Evolutionary conservation across 2,888 invertebrate genomes (phyloP), one percentile per base, ranked within the genome.

Genomic region (Hyposoter didymator): DNA sequence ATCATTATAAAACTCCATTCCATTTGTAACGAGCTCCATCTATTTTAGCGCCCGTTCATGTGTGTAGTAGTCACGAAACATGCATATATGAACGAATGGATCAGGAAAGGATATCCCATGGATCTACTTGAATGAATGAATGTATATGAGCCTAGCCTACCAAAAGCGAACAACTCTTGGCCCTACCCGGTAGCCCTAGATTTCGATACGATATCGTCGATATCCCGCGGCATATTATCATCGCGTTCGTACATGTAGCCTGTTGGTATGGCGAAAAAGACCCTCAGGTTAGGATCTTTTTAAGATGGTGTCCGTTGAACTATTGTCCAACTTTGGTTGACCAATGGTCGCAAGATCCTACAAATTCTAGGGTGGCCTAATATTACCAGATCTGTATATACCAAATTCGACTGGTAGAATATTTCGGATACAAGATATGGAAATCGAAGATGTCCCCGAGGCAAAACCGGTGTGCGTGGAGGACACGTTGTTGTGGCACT

Each of bases 21-120:
- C 93, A 93, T 93, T 93, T 93, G 93, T 93, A 93, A 93, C 93
- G 92, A 93, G 93, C 90, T 92, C 92, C 93, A 93, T 93, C 92
- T 93, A 93, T 93, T 93, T 93, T 91, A 92, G 92, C 93, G 92
- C 91, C 91, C 91, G 88, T 87, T 79, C 80, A 72, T 73, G 52
- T 52, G 75, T 67, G 76, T 62, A 22, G 59, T 59, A 14, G 28
- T 59, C 52, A 67, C 45, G 12, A 28, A 55, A 39, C 35, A 28
- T 28, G 39, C 52, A 64, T 73, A 67, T 74, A 76, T 67, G 64
- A 81, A 81, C 80, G 73, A 17, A 74, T 79, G 73, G 64, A 70
- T 67, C 64, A 66, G 73, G 78, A 76, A 70, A 66, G 70, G 72
- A 47, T 70, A 47, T 72, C 59, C 47, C 28, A 70, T 82, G 19